Evolutionary conservation across 2,113 vertebrate genomes (phyloP), one percentile per base, ranked within the genome.

Genomic region (Gymnogyps californianus): DNA sequence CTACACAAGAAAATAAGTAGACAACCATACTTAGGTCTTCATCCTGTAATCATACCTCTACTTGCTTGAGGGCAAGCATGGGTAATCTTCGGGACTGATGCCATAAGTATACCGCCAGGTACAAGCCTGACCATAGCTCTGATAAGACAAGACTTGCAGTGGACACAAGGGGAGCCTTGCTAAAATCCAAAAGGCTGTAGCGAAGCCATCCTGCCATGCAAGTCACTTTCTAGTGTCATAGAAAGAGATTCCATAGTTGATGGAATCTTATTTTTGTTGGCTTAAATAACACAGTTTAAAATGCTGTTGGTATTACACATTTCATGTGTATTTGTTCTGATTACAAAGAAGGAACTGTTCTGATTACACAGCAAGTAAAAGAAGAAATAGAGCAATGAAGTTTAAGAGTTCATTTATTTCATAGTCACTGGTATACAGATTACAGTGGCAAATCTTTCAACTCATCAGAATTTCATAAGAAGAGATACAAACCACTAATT

Each of bases 331-430:
- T 66, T 91, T 80, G 38, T 64, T 83, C 66, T 77, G 76, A 83
- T 80, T 74, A 47, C 40, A 89, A 47, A 92, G 25, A 83, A 80
- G 17, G 26, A 94, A 52, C 58, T 49, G n/a, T 61, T 94, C 89
- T 67, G 55, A 89, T 67, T 44, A 59, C 28, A 52, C 62, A 95
- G 74, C 5, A 3, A 91, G 15, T 49, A 18, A 87, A 89, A 77
- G 47, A 77, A 87, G 54, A 78, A 90, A 90, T 24, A 75, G 31
- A 89, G 47, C 29, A 95, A 40, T 36, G 54, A 85, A 83, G 38
- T 93, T 93, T 76, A 70, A 83, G 64, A 95, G 71, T 77, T 88
- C 26, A 49, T 95, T 95, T 97, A 92, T 93, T 96, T 91, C 59
- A 38, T 31, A 85, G 80, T 84, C 3, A 7, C 66, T 86, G 38